A percentile compares a stretch with the other conserved stretches of the same genome.
These are phyloP conservation scores for Drosophila repletoides DNA, from an alignment of 1,140 invertebrate genomes.

Conservation along the genomic window DNA sequence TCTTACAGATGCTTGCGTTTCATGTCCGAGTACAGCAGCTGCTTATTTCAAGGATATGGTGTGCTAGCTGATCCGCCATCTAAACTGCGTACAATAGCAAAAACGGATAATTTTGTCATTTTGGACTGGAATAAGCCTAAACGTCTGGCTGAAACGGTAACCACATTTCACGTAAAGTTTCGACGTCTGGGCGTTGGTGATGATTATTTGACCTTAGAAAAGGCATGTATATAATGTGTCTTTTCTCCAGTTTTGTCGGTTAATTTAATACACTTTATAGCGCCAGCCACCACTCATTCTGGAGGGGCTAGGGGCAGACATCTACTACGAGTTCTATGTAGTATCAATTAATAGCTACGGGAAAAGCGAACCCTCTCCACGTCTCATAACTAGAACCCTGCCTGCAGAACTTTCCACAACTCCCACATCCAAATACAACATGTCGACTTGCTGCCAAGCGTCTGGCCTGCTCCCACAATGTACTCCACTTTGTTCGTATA, in stretches of 20 bases:
- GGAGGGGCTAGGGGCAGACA: slow-evolving; percentile 88
- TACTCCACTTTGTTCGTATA: slow-evolving; percentile 91
- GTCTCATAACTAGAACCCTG: slow-evolving; percentile 89
- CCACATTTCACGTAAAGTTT: slow-evolving; percentile 87
- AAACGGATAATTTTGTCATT: slow-evolving; percentile 89
- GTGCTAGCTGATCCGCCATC: slow-evolving; percentile 89
- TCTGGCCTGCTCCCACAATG: slow-evolving; percentile 88
- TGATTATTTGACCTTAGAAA: slow-evolving; percentile 84
- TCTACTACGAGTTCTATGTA: slow-evolving; percentile 91
- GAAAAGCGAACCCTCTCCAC: slow-evolving; percentile 87
- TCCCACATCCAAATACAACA: slow-evolving; percentile 85
- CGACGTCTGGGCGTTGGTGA: slow-evolving; percentile 84
- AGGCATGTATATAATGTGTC: slow-evolving; percentile 70
- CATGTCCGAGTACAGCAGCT: slow-evolving; percentile 90
- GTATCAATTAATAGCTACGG: slow-evolving; percentile 92
- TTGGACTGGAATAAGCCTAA: slow-evolving; percentile 90
- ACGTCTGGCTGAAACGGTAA: slow-evolving; percentile 87
- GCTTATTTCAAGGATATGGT: slow-evolving; percentile 91
- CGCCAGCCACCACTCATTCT: slow-evolving; percentile 88
- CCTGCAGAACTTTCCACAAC: slow-evolving; percentile 74
- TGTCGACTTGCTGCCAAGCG: slow-evolving; percentile 89
- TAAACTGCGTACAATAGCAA: slow-evolving; percentile 87
- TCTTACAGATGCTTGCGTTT: slow-evolving; percentile 88
- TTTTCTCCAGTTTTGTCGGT: slow-evolving; percentile 12
- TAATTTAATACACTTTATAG: slow-evolving; percentile 82